A percentile compares a stretch with the other conserved stretches of the same genome.
Evolutionary conservation across 2,888 invertebrate species (phyloP).

Genomic region (Patella depressa): DNA sequence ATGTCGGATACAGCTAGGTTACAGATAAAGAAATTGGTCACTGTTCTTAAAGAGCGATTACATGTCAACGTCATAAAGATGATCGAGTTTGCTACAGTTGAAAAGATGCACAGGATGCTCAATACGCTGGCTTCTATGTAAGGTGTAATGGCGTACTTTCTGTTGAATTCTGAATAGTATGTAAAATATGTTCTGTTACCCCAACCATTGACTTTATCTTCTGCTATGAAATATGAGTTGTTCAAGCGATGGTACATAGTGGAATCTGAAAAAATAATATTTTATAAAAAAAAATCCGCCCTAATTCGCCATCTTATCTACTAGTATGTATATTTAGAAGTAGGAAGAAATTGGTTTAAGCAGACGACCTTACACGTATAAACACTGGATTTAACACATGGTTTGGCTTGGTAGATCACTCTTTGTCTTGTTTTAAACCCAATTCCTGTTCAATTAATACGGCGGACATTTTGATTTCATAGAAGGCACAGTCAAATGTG

Average conservation of each 20-base stretch:
- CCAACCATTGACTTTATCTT: slow-evolving; percentile 41
- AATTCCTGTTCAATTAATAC: no score
- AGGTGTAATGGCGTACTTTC: slow-evolving; percentile 26
- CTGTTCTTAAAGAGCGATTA: slow-evolving; percentile 35
- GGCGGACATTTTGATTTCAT: no score
- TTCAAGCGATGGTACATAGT: slow-evolving; percentile 23
- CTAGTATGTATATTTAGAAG: no score
- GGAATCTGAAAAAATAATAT: no score
- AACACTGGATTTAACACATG: no score
- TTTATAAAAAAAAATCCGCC: no score
- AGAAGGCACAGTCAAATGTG: no score
- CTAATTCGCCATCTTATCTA: no score
- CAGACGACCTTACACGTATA: no score
- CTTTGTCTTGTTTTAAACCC: no score
- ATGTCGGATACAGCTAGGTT: slow-evolving; percentile 57
- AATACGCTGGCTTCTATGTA: slow-evolving; percentile 43
- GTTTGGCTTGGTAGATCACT: no score
- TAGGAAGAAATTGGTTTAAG: no score
- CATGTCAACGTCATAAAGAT: slow-evolving; percentile 42
- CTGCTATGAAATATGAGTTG: slow-evolving; percentile 45
- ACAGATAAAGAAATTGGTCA: slow-evolving; percentile 54
- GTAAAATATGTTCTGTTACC: slow-evolving; percentile 54
- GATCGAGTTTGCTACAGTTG: slow-evolving; percentile 42
- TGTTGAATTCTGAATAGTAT: slow-evolving; percentile 54
- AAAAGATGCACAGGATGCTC: slow-evolving; percentile 40